Base-by-base conservation (phyloP, 2,888 invertebrate genomes). In the Epinotia demarniana region DNA sequence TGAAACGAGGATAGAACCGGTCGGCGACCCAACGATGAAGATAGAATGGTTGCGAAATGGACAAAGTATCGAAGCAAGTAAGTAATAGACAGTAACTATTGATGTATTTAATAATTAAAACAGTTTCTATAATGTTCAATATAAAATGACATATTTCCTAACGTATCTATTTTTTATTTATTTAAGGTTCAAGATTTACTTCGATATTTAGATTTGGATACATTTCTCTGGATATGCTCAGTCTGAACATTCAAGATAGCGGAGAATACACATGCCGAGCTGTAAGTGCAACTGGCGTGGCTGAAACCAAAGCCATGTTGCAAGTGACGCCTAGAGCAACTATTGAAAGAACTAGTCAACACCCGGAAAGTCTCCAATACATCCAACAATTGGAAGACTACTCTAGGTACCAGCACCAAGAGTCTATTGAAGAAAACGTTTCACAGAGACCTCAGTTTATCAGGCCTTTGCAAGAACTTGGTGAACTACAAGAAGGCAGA, bases 201-300 rank as follows among this genome's bases (percentile, higher is more conserved):
- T 97, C 98, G 80, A 97, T 98, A 86, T 98, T 99, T 95, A 98
- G 99, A 89, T 99, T 99, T 94, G 99, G 99, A 83, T 99, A 98
- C 89, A 99, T 99, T 85, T 98, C 99, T 81, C 95, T 99, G 82
- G 98, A 99, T 89, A 95, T 99, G 87, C 95, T 99, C 83, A 97
- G 97, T 92, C 95, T 98, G 76, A 96, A 97, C 81, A 93, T 96
- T 79, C 96, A 97, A 86, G 99, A 99, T 87, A 96, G 96, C 84
- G 99, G 98, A 76, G 98, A 98, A 92, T 98, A 98, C 86, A 96
- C 97, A 79, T 98, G 98, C 90, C 96, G 98, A 79, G 98, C 98
- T 64, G 95, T 96, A 57, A 98, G 98, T 89, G 96, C 97, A 63
- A 96, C 98, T 61, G 99, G 99, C 84, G 95, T 96, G 86, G 98